Conservation (phyloP, 2,113 vertebrate genomes). For the Microcebus tavaratra region DNA sequence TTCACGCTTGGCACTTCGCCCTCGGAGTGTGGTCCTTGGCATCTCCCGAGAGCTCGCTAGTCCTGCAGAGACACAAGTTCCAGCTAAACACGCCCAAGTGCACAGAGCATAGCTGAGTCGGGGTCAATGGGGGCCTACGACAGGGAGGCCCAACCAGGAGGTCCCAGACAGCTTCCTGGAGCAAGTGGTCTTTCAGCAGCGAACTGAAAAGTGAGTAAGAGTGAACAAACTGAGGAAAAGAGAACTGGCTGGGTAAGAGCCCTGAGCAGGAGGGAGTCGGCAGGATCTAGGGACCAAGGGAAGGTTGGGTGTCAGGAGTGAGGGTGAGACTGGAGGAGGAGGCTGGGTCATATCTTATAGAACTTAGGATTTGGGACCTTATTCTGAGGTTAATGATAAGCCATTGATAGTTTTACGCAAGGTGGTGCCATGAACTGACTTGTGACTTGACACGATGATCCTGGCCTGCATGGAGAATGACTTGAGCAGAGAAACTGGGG, state of each 20-base stretch:
- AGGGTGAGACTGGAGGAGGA: too few relatives aligned
- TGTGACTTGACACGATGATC: neutral
- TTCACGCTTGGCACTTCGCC: neutral
- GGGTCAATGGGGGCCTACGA: neutral
- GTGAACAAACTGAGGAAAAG: neutral
- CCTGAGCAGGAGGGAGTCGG: neutral
- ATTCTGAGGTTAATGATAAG: neutral
- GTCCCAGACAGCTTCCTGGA: neutral
- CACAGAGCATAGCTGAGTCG: neutral
- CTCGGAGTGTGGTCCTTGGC: neutral
- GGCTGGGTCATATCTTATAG: neutral
- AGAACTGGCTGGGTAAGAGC: neutral
- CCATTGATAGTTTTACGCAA: neutral
- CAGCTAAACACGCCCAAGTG: neutral
- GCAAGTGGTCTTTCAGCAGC: neutral
- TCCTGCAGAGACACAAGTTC: neutral
- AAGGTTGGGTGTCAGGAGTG: neutral
- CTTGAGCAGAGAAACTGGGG: neutral
- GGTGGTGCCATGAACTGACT: neutral
- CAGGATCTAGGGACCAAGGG: neutral
- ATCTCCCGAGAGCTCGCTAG: neutral
- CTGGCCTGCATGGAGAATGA: neutral
- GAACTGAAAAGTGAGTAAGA: neutral
- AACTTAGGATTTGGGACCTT: neutral
- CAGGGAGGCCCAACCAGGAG: neutral